These are phyloP conservation scores for Hyperoplus immaculatus DNA, from an alignment of 2,797 vertebrate species.

Conservation along the genomic window DNA sequence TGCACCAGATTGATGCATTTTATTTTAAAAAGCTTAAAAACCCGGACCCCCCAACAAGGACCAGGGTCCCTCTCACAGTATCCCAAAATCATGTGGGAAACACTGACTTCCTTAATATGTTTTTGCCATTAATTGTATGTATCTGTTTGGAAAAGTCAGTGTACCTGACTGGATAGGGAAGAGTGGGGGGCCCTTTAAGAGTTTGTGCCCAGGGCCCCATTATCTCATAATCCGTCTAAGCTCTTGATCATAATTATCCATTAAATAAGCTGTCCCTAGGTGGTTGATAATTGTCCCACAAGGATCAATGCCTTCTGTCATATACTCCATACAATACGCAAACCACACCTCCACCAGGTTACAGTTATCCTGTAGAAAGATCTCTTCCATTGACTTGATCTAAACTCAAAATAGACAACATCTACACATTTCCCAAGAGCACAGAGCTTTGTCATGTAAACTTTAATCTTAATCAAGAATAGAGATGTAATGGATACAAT, in stretches of 20 bases:
- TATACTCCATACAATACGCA: background rate
- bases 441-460: background rate
- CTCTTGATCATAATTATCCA: background rate
- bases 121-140: too few species aligned
- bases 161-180: too few species aligned
- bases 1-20: too few species aligned
- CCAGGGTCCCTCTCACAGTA: too few species aligned
- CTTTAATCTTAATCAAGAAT: background rate
- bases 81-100: too few species aligned
- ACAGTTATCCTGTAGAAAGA: background rate
- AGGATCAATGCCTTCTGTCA: background rate
- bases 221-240: too few species aligned
- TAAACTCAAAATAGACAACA: background rate
- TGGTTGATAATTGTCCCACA: background rate
- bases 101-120: too few species aligned
- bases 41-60: too few species aligned
- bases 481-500: background rate
- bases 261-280: background rate
- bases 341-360: background rate
- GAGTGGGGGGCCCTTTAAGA: too few species aligned
- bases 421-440: background rate
- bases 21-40: too few species aligned
- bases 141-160: too few species aligned
- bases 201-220: too few species aligned
- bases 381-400: background rate